Percentiles rank a stretch among this genome's conserved stretches.
Evolutionary conservation across 2,113 vertebrate species (phyloP).

Genomic region (Oncorhynchus masou): DNA sequence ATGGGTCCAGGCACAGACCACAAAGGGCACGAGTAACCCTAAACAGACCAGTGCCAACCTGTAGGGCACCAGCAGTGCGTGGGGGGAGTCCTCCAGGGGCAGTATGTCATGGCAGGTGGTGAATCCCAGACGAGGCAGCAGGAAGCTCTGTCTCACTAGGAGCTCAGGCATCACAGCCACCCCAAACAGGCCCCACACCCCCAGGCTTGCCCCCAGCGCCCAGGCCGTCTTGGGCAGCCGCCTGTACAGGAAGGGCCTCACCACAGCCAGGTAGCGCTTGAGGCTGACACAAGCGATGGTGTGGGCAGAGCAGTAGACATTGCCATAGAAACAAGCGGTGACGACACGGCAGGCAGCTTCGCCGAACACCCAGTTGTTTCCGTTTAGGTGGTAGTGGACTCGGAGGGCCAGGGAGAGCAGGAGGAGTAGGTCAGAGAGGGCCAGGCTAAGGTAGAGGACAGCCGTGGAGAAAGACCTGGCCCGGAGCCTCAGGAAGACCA

Average conservation of each 20-base stretch:
- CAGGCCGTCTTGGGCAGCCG: constrained; percentile 74
- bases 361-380: constrained; percentile 89
- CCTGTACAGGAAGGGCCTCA: constrained; percentile 86
- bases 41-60: constrained; percentile 76
- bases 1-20: constrained; percentile 79
- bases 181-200: constrained; percentile 76
- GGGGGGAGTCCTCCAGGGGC: constrained; percentile 58
- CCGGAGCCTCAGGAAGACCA: constrained; percentile 78
- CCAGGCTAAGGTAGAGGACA: constrained; percentile 84
- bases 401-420: constrained; percentile 81
- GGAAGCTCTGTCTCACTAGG: constrained; percentile 79
- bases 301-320: constrained; percentile 88
- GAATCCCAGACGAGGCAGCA: constrained; percentile 49
- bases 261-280: constrained; percentile 85
- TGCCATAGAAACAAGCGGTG: constrained; percentile 84
- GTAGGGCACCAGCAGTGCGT: constrained; percentile 71
- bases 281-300: constrained; percentile 83
- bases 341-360: constrained; percentile 78
- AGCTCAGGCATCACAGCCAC: constrained; percentile 80
- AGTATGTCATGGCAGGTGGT: constrained; percentile 85
- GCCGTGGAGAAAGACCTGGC: constrained; percentile 70
- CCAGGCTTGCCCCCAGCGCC: constrained; percentile 58
- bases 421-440: constrained; percentile 83
- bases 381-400: constrained; percentile 82
- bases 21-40: constrained; percentile 82